Percentiles rank a stretch among this genome's conserved stretches.
Conservation (phyloP, 2,888 invertebrate genomes). For the Salticus scenicus region DNA sequence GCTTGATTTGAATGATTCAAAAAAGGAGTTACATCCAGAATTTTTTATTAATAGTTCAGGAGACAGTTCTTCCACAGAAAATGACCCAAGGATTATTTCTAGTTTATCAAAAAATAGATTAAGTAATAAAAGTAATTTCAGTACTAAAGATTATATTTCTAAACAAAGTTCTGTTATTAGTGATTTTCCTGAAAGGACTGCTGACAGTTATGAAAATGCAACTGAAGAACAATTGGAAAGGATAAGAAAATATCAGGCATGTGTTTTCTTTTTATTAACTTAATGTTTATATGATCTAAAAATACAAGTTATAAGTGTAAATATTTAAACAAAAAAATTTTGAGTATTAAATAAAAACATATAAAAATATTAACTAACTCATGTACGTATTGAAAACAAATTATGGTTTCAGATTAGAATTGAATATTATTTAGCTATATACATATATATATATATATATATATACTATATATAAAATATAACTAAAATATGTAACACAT, state of each 20-base stretch:
- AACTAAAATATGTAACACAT: too few relatives aligned
- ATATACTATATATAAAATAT: too few relatives aligned
- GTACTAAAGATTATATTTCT: slow-evolving; percentile 25
- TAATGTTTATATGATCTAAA: too few relatives aligned
- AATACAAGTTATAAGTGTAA: too few relatives aligned
- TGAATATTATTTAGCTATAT: too few relatives aligned
- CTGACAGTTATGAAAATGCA: slow-evolving; percentile 19
- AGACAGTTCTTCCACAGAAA: slow-evolving; percentile 54
- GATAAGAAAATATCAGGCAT: slow-evolving; percentile 93
- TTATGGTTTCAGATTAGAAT: too few relatives aligned
- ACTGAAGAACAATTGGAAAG: slow-evolving; percentile 88
- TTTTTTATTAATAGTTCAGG: slow-evolving; percentile 64
- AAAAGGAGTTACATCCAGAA: slow-evolving; percentile 44
- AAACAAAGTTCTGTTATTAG: slow-evolving; percentile 10
- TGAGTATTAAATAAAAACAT: too few relatives aligned
- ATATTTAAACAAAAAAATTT: too few relatives aligned
- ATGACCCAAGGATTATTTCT: slow-evolving; percentile 37
- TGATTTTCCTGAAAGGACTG: slow-evolving; percentile 7
- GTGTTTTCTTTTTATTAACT: slow-evolving; percentile 73
- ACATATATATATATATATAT: too few relatives aligned
- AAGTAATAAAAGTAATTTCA: slow-evolving; percentile 22
- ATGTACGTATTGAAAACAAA: too few relatives aligned
- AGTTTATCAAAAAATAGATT: slow-evolving; percentile 14
- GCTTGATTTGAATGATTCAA: slow-evolving; percentile 16
- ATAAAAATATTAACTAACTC: too few relatives aligned